phyloP scores from a whole-genome alignment of 2,113 vertebrate genomes.

The Struthio camelus region DNA sequence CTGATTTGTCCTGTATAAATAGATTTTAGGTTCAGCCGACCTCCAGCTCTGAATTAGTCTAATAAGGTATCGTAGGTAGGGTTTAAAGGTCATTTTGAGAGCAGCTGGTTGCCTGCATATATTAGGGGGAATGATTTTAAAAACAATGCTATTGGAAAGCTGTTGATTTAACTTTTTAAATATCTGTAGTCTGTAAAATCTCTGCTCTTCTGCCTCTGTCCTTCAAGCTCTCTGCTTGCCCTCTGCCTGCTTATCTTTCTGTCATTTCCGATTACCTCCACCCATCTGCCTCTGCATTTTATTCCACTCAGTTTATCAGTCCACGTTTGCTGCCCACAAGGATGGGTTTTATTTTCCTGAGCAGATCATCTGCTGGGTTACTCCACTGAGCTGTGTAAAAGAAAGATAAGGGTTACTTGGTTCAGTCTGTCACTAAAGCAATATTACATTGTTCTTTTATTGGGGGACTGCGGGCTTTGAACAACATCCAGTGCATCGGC shows the following conservation, averaged over 20 bases:
- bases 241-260: conserved; percentile 51
- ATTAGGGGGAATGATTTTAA: background rate
- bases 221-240: conserved; percentile 52
- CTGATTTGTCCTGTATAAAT: conserved; percentile 29
- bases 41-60: conserved; percentile 23
- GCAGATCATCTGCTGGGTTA: conserved; percentile 13
- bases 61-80: background rate
- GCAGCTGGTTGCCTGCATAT: conserved; percentile 32
- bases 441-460: background rate
- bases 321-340: conserved; percentile 41
- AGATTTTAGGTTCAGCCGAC: conserved; percentile 32
- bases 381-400: background rate
- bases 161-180: conserved; percentile 36
- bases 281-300: conserved; percentile 49
- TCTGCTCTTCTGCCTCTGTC: conserved; percentile 6
- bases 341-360: conserved; percentile 57
- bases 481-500: background rate
- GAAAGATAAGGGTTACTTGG: background rate
- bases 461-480: background rate
- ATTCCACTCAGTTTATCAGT: conserved; percentile 12
- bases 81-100: conserved; percentile 28
- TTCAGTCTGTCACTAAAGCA: background rate
- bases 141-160: conserved; percentile 22
- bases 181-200: background rate
- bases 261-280: conserved; percentile 66